phyloP scores from a whole-genome alignment of 2,797 vertebrate species.

The Yasuhikotakia modesta region DNA sequence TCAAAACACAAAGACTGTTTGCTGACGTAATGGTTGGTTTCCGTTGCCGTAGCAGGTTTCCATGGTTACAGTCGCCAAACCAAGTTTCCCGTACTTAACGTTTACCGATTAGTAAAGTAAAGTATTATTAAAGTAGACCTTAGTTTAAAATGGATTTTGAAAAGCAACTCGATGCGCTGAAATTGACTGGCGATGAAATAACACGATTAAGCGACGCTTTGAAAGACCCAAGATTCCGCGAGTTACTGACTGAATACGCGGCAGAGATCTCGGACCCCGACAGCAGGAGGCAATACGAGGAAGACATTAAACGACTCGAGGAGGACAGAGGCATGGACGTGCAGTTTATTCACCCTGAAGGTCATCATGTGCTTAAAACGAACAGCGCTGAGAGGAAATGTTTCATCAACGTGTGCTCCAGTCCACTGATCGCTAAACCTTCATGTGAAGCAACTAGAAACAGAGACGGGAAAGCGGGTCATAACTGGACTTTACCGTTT shows the following conservation, averaged over 20 bases:
- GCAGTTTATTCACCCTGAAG: slow-evolving; percentile 84
- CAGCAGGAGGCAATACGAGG: slow-evolving; percentile 83
- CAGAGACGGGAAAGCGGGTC: slow-evolving; percentile 66
- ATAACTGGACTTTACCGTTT: slow-evolving; percentile 85
- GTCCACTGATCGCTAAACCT: slow-evolving; percentile 76
- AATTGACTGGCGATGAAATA: slow-evolving; percentile 83
- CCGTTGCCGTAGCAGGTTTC: neutral
- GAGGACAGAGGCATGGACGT: slow-evolving; percentile 82
- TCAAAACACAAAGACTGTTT: too few relatives aligned
- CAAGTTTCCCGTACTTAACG: neutral
- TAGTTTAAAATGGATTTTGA: slow-evolving; percentile 72
- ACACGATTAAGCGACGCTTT: slow-evolving; percentile 79
- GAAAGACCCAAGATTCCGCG: slow-evolving; percentile 81
- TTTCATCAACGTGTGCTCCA: slow-evolving; percentile 88
- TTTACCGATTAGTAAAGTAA: too few relatives aligned
- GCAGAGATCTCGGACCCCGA: slow-evolving; percentile 83
- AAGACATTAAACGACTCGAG: slow-evolving; percentile 85
- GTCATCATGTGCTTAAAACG: slow-evolving; percentile 82
- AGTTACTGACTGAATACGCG: slow-evolving; percentile 82
- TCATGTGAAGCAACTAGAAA: slow-evolving; percentile 58
- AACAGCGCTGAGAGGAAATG: slow-evolving; percentile 80
- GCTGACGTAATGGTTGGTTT: neutral
- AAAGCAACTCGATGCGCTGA: slow-evolving; percentile 74
- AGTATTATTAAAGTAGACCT: too few relatives aligned
- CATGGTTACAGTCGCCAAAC: slow-evolving; percentile 14